Evolutionary conservation across 2,113 vertebrate genomes (phyloP).

Genomic region (Arenaria interpres): DNA sequence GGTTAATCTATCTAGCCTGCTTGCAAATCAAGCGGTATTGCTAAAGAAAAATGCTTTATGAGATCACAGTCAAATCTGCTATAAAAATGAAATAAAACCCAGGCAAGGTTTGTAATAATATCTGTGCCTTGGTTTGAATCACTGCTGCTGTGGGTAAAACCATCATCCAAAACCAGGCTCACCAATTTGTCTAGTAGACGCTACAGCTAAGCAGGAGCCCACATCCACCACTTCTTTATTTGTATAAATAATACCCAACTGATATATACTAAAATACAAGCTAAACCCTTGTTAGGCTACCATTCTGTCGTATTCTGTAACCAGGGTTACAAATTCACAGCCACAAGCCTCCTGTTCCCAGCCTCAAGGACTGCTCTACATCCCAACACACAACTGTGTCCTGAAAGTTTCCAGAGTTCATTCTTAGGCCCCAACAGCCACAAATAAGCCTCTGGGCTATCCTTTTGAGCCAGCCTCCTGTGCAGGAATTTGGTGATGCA

Average conservation of each 20-base stretch:
- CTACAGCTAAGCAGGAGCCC: not conserved
- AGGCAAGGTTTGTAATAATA: accelerated
- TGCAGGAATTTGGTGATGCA: not conserved
- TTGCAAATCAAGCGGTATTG: not conserved
- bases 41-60: not conserved
- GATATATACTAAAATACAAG: not conserved
- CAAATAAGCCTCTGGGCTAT: not conserved
- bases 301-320: accelerated
- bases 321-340: not conserved
- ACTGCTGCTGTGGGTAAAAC: not conserved
- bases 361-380: not conserved
- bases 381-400: not conserved
- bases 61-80: not conserved
- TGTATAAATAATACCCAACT: not conserved
- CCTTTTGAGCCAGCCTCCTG: not conserved
- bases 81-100: not conserved
- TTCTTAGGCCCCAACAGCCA: not conserved
- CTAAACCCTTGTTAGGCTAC: not conserved
- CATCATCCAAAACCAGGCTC: not conserved
- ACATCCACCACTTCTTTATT: not conserved
- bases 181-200: not conserved
- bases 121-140: not conserved
- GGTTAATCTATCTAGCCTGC: not conserved
- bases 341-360: not conserved
- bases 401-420: not conserved